Base-by-base conservation (phyloP, 2,113 vertebrate genomes). In the Xiphophorus maculatus region DNA sequence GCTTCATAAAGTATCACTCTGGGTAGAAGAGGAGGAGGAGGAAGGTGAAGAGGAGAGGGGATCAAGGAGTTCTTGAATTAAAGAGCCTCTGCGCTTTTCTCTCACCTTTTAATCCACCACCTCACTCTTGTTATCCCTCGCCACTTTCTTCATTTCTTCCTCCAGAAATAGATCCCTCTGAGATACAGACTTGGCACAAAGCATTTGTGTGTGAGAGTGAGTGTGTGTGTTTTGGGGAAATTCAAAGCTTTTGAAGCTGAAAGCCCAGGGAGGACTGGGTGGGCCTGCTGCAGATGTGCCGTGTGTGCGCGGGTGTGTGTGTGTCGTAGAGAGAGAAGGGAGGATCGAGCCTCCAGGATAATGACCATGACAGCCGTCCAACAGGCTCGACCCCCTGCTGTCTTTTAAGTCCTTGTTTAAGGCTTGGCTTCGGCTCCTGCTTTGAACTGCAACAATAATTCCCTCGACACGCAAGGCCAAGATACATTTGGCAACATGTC, bases 401-500 rank as follows among this genome's bases (percentile, higher is more conserved):
- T 80, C 84, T 89, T 90, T 92, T 91, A 89, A 88, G 69, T 82
- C 80, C 80, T 92, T 94, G 90, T 92, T 91, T 90, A 75, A 92
- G 87, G 91, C 91, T 89, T 93, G 90, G 93, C 92, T 93, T 92
- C 76, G 62, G 86, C 88, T 86, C 66, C 84, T 73, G 82, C 91
- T 96, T 95, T 95, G 94, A 95, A 91, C 82, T 86, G 30, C 68
- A 1, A 0, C 80, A 92, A 91, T 90, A 90, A 91, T 89, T 93
- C 89, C 84, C 27, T 27, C 25, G 35, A 40, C 80, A 68, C 27
- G 70, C 79, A 44, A 35, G 71, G 62, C 73, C 75, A 75, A 90
- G 89, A 81, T 0, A 7, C 89, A 73, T 80, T 79, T 79, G 80
- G 84, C 76, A 70, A 48, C 73, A 69, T 71, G 83, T 68, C 74